These are phyloP conservation scores for Naso thynnoides DNA, from an alignment of 2,797 vertebrate genomes.

Conservation along the genomic window DNA sequence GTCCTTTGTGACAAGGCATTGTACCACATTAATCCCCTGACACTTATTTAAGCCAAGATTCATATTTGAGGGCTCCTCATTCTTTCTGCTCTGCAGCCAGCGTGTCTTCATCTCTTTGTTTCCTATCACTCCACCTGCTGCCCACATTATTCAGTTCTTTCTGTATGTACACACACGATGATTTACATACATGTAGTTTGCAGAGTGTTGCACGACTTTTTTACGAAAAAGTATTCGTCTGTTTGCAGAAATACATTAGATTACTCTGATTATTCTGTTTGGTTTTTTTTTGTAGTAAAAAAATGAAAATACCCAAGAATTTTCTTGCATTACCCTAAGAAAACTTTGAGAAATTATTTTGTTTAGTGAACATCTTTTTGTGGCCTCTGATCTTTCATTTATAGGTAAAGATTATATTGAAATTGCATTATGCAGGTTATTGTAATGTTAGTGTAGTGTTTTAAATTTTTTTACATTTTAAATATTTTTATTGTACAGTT, in stretches of 20 bases:
- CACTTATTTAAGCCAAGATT: conserved; percentile 69
- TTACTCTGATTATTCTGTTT: background rate
- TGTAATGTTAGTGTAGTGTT: no score
- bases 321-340: background rate
- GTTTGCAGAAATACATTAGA: background rate
- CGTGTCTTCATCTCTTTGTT: conserved; percentile 47
- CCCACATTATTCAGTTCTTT: background rate
- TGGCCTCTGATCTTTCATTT: background rate
- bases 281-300: background rate
- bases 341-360: background rate
- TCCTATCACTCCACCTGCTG: conserved; percentile 17
- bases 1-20: conserved; percentile 65
- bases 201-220: background rate
- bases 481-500: no score
- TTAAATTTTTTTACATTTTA: no score
- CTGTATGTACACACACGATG: background rate
- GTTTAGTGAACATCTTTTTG: background rate
- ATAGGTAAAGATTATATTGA: no score
- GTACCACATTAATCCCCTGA: conserved; percentile 71
- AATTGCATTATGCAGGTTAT: no score
- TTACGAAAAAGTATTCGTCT: background rate
- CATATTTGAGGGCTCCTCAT: conserved; percentile 45
- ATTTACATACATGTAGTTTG: background rate
- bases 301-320: background rate
- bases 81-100: conserved; percentile 28